These are phyloP conservation scores for Orestias chungarensis DNA, from an alignment of 2,797 vertebrate species.

Conservation along the genomic window DNA sequence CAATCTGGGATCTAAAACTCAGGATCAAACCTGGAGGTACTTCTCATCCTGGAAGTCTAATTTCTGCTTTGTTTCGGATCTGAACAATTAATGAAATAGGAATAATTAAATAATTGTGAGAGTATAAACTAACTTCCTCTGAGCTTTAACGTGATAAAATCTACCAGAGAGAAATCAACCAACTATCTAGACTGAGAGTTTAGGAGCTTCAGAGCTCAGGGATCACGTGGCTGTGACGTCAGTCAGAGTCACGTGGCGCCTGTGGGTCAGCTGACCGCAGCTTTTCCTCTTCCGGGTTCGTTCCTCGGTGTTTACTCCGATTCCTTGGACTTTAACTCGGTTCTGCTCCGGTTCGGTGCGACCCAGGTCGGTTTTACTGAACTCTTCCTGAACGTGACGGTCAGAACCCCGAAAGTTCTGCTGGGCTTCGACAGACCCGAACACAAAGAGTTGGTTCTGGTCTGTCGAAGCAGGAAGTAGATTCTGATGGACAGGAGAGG, in stretches of 20 bases:
- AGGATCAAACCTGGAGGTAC: too few relatives aligned
- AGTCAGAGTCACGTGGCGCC: conserved; percentile 2
- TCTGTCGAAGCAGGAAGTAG: background rate
- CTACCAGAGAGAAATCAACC: too few relatives aligned
- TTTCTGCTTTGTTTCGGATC: too few relatives aligned
- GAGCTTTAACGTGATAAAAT: too few relatives aligned
- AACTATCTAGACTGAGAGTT: too few relatives aligned
- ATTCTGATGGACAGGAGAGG: too few relatives aligned
- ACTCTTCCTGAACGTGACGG: background rate
- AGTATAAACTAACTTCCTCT: too few relatives aligned
- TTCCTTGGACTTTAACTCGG: background rate
- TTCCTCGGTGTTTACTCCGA: conserved; percentile 17
- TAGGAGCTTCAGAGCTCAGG: too few relatives aligned
- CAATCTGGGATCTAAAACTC: too few relatives aligned
- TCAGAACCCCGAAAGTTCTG: background rate
- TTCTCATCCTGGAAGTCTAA: too few relatives aligned
- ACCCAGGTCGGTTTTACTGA: conserved; percentile 1
- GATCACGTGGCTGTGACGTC: background rate
- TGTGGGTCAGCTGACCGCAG: conserved; percentile 44
- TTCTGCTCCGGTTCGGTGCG: background rate
- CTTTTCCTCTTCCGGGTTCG: conserved; percentile 47
- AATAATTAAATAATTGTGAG: too few relatives aligned
- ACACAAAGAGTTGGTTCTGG: background rate
- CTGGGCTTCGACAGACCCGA: background rate
- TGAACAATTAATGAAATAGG: too few relatives aligned